These are phyloP conservation scores for Rhodeus uyekii DNA, from an alignment of 2,797 vertebrate species.

Conservation along the genomic window DNA sequence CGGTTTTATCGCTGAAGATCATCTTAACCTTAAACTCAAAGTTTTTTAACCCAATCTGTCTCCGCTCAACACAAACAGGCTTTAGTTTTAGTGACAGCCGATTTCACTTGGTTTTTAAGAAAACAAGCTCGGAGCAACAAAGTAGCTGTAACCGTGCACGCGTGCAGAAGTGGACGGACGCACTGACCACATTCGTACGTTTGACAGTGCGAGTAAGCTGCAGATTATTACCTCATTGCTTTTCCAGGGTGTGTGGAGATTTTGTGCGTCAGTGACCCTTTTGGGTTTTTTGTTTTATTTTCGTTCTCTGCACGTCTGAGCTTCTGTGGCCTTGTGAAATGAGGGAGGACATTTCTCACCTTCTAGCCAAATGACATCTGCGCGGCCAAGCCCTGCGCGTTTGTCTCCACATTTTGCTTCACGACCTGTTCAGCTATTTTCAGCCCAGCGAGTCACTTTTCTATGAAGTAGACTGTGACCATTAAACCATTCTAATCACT, in stretches of 20 bases:
- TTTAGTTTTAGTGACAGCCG: slow-evolving; percentile 23
- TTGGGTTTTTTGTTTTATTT: slow-evolving; percentile 59
- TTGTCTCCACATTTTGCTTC: slow-evolving; percentile 43
- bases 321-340: slow-evolving; percentile 54
- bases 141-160: neutral
- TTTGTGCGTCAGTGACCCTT: slow-evolving; percentile 60
- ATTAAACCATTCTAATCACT: slow-evolving; percentile 25
- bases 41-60: slow-evolving; percentile 29
- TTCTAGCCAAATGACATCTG: slow-evolving; percentile 76
- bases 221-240: slow-evolving; percentile 65
- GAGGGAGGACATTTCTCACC: slow-evolving; percentile 73
- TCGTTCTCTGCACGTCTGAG: slow-evolving; percentile 52
- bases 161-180: slow-evolving; percentile 9
- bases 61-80: slow-evolving; percentile 6
- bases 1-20: slow-evolving; percentile 22
- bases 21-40: slow-evolving; percentile 18
- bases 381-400: slow-evolving; percentile 45
- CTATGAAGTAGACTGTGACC: slow-evolving; percentile 21
- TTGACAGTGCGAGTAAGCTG: slow-evolving; percentile 40
- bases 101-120: slow-evolving; percentile 1
- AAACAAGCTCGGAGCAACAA: neutral
- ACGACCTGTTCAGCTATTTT: slow-evolving; percentile 49
- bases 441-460: slow-evolving; percentile 44
- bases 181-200: slow-evolving; percentile 36
- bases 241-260: slow-evolving; percentile 70